Evolutionary conservation across 92 coral and sea anemone genomes (phyloP), one percentile per base, ranked within the genome.

Genomic region (Montipora capitata): DNA sequence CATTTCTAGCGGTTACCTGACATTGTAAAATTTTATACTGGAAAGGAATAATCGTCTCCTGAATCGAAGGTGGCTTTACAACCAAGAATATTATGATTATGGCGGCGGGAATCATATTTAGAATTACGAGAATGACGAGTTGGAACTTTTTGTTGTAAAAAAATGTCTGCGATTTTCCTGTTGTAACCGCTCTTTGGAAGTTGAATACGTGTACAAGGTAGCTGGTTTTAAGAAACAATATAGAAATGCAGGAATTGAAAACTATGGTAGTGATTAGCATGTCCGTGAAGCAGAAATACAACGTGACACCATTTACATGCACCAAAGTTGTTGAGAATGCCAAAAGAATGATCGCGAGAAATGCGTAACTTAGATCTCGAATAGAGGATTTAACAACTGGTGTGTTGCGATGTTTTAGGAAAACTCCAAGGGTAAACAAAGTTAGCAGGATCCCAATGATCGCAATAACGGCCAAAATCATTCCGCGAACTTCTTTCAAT

Each of bases 381-480:
- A 88, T 93, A 3, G 98, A 85, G 2, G 98, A 87, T 75, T 93
- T 95, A 17, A 95, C 96, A 4, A 95, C 82, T 4, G 96, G 94
- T 1, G 98, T 91, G 7, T 78, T 48, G 20, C 90, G 82, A 57
- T 84, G 89, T 58, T 79, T 91, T 14, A 93, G 17, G 18, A 90
- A 92, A 42, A 88, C 80, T 12, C 58, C 89, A 10, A 93, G 68
- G 9, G 89, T 92, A 12, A 91, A 73, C 68, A 68, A n/a, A 2
- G 84, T 13, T 0, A 91, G 69, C 4, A 74, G 3, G 12, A 85
- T 74, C 2, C 92, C 93, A 1, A 93, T 40, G 3, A 62, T 76
- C 1, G 93, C 92, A 15, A 81, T 11, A 5, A 85, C 87, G 7
- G 86, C 39, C 18, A 95, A 48, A 2, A 20, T 92, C 38, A 93